phyloP scores from a whole-genome alignment of 2,888 invertebrate genomes.

The Rhopalosiphum nymphaeae region DNA sequence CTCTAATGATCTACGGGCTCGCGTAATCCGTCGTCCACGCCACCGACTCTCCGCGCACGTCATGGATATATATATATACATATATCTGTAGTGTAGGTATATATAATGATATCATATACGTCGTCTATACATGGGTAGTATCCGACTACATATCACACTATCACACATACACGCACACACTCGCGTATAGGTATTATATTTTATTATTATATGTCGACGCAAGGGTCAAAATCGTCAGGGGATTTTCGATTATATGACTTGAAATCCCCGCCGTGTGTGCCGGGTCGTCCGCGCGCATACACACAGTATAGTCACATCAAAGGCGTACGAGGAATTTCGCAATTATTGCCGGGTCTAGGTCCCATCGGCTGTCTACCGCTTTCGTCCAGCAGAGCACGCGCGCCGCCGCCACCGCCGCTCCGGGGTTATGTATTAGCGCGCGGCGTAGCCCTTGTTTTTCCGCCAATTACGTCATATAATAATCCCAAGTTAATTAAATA shows the following conservation, averaged over 20 bases:
- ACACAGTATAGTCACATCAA: conserved; percentile 49
- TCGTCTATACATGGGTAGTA: not conserved
- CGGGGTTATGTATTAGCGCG: conserved; percentile 37
- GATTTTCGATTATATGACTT: conserved; percentile 61
- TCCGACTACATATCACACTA: not conserved
- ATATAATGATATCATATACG: not conserved
- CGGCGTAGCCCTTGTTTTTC: conserved; percentile 53
- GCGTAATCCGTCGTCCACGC: not conserved
- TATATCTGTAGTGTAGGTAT: too few species aligned
- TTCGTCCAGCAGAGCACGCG: not conserved
- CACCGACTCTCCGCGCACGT: not conserved
- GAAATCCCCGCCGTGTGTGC: conserved; percentile 45
- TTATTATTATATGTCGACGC: conserved; percentile 28
- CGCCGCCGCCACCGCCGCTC: not conserved
- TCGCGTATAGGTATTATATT: not conserved
- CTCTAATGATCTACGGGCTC: conserved; percentile 44
- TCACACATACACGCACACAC: not conserved
- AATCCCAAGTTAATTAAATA: conserved; percentile 65
- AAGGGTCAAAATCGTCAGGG: conserved; percentile 49
- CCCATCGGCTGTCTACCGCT: not conserved
- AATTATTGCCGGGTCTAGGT: conserved; percentile 49
- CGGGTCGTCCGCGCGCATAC: not conserved
- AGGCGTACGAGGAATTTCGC: conserved; percentile 63
- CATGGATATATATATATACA: not conserved
- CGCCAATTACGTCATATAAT: conserved; percentile 64